Percentiles rank a stretch among this genome's conserved stretches.
These are phyloP conservation scores for Aradus depressus DNA, from an alignment of 2,888 invertebrate genomes.

Conservation along the genomic window DNA sequence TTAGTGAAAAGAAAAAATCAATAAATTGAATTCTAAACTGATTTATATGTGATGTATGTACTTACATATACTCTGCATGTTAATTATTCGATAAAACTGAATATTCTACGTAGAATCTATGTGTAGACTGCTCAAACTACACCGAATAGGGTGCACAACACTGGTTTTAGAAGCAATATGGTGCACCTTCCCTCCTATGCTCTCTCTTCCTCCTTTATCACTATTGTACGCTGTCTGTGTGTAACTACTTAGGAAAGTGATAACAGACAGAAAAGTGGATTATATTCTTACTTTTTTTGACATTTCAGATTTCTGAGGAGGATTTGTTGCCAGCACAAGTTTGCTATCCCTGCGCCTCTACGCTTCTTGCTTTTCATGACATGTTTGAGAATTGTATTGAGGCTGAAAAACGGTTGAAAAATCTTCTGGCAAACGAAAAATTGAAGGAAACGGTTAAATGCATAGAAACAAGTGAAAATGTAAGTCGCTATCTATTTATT, in stretches of 20 bases:
- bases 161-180: background rate
- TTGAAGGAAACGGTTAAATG: background rate
- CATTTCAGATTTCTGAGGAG: constrained; percentile 39
- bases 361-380: constrained; percentile 53
- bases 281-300: constrained; percentile 2
- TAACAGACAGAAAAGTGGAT: background rate
- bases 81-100: too few species aligned
- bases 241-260: background rate
- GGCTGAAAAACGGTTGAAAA: constrained; percentile 42
- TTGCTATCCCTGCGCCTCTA: constrained; percentile 54
- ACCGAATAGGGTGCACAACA: too few species aligned
- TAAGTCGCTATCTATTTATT: too few species aligned
- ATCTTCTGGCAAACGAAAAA: constrained; percentile 8
- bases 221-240: background rate
- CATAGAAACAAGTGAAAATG: background rate
- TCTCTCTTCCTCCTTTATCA: background rate
- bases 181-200: background rate
- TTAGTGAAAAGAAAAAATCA: too few species aligned
- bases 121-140: too few species aligned
- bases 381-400: constrained; percentile 44
- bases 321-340: constrained; percentile 49
- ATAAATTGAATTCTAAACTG: too few species aligned
- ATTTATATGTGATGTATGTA: too few species aligned
- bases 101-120: too few species aligned
- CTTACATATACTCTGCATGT: too few species aligned